Percentiles rank a stretch among this genome's conserved stretches.
phyloP scores from a whole-genome alignment of 2,113 vertebrate genomes.

The Lepidothrix coronata region DNA sequence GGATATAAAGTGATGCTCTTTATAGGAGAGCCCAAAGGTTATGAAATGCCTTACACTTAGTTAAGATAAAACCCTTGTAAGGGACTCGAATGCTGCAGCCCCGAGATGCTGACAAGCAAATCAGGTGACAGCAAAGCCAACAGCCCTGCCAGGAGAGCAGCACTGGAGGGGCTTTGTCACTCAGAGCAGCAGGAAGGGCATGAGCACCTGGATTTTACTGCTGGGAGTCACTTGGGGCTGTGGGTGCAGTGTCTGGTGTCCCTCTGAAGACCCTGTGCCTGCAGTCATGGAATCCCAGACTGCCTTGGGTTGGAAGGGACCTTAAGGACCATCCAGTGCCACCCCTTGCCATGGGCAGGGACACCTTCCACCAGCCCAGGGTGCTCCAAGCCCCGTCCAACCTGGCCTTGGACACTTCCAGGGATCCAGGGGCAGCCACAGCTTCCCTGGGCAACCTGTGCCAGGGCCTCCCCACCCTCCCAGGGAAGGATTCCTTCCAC shows the following conservation, averaged over 20 bases:
- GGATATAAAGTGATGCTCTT: not conserved
- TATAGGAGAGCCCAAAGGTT: not conserved
- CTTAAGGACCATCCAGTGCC: accelerated
- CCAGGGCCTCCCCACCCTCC: not conserved
- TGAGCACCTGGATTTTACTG: not conserved
- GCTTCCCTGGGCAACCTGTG: not conserved
- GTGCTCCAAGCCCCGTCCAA: not conserved
- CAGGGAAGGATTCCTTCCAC: not conserved
- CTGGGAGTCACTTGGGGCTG: accelerated
- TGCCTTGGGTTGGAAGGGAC: not conserved
- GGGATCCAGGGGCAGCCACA: not conserved
- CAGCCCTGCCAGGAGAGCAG: not conserved
- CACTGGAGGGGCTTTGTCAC: accelerated
- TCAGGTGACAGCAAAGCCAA: accelerated
- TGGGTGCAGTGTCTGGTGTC: not conserved
- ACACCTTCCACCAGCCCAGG: not conserved
- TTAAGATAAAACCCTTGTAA: not conserved
- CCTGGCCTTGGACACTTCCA: not conserved
- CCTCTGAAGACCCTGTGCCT: not conserved
- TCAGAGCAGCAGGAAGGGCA: accelerated
- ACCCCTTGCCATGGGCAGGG: not conserved
- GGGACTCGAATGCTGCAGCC: not conserved
- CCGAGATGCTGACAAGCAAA: not conserved
- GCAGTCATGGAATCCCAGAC: no score
- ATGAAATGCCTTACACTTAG: not conserved